Evolutionary conservation across 2,888 invertebrate species (phyloP).

Genomic region (Clepsis dumicolana): DNA sequence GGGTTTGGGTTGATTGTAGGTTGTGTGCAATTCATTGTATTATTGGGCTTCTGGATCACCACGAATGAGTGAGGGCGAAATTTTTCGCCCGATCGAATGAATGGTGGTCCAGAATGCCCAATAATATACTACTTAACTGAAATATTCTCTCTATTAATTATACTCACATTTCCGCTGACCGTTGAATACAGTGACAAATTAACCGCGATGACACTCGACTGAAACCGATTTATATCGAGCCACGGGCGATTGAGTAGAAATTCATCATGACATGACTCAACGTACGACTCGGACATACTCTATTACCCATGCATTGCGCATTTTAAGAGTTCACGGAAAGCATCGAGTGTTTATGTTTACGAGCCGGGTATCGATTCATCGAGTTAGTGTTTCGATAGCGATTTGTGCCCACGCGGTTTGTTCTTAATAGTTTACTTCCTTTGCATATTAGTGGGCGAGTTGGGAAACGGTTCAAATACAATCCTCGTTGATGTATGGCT

Average conservation of each 20-base stretch:
- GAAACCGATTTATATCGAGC: constrained; percentile 20
- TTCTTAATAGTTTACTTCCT: constrained; percentile 26
- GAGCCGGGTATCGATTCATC: constrained; percentile 41
- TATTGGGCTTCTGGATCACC: no score
- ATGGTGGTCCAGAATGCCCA: no score
- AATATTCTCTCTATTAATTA: not conserved
- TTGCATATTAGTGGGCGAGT: not conserved
- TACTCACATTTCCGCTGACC: constrained; percentile 4
- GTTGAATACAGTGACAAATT: constrained; percentile 23
- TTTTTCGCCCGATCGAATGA: no score
- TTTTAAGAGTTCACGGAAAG: constrained; percentile 40
- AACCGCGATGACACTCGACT: constrained; percentile 13
- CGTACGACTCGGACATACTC: not conserved
- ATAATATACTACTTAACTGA: no score
- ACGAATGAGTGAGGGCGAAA: no score
- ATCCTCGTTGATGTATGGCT: constrained; percentile 1
- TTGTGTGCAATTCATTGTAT: no score
- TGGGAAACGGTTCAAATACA: not conserved
- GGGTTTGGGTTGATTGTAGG: no score
- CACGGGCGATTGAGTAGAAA: constrained; percentile 29
- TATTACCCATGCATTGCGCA: constrained; percentile 10
- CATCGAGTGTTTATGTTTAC: constrained; percentile 45
- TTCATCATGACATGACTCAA: constrained; percentile 23
- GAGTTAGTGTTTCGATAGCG: constrained; percentile 10
- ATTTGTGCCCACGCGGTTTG: constrained; percentile 11